Base-by-base conservation (phyloP, 2,888 invertebrate species). In the Holacanthella duospinosa region DNA sequence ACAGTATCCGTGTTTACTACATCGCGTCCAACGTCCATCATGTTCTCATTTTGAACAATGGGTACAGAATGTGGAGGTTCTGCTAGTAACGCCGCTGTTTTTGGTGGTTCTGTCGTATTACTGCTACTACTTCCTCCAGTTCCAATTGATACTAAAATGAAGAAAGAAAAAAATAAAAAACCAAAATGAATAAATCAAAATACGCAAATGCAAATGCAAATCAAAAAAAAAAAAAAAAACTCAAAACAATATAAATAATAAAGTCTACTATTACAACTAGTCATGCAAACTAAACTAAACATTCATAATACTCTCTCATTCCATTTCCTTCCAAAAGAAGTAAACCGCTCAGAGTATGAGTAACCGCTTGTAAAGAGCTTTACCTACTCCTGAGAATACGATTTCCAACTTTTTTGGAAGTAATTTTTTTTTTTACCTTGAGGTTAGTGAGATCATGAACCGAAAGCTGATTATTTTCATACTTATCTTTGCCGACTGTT, bases 101-200 rank as follows among this genome's bases (percentile, higher is more conserved):
- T n/a, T n/a, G n/a, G n/a, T n/a, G n/a, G n/a, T n/a, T n/a, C n/a
- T 27, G 58, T n/a, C 12, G 58, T 19, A 24, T 25, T 16, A 48
- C 62, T 43, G 44, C 58, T 26, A 28, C 53, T 36, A 16, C 53
- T 36, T 6, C 43, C 21, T 53, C 29, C 43, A 9, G 16, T 44
- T 12, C 57, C 59, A 59, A 59, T 58, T 43, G 58, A 58, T 54
- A 62, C 58, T 59, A 58, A 24, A 53, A 25, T 12, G 16, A 56
- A 2, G 21, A 61, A 53, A 27, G 55, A 26, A 16, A 6, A 59
- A 27, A 55, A 29, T 55, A 44, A 55, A 21, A 28, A 54, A 62
- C 21, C 62, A 43, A 29, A 29, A 12, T 21, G 9, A 43, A 43
- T 9, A 21, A n/a, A n/a, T n/a, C 12, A 43, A 61, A 60, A 60